phyloP scores from a whole-genome alignment of 2,797 vertebrate genomes.

The Diplodus puntazzo region DNA sequence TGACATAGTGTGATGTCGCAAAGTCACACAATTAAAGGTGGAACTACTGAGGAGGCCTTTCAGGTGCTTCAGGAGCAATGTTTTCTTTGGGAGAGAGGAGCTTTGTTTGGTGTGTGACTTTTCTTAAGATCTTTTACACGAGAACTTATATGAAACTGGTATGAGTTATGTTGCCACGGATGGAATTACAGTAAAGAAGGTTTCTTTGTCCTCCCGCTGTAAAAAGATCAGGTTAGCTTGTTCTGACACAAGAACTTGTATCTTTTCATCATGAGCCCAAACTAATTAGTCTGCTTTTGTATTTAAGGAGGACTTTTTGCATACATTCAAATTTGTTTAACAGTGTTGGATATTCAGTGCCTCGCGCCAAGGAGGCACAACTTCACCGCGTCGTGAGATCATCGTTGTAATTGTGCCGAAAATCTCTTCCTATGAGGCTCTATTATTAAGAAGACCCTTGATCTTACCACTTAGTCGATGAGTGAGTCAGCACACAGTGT shows the following conservation, averaged over 20 bases:
- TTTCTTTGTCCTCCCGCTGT: background rate
- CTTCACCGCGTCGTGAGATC: constrained; percentile 23
- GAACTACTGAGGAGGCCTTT: too few relatives aligned
- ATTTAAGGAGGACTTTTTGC: background rate
- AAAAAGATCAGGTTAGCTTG: background rate
- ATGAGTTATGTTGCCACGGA: background rate
- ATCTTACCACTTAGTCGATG: constrained; percentile 48
- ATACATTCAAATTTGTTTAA: background rate
- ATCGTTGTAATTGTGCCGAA: constrained; percentile 6
- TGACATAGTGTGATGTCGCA: too few relatives aligned
- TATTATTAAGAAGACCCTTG: constrained; percentile 45
- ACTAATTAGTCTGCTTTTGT: background rate
- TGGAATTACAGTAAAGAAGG: background rate
- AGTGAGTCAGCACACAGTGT: constrained; percentile 38
- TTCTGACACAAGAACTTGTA: background rate
- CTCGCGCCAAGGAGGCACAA: background rate
- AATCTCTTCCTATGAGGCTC: constrained; percentile 23
- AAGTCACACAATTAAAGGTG: too few relatives aligned
- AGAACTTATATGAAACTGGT: too few relatives aligned
- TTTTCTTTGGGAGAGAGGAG: too few relatives aligned
- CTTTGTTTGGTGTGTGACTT: too few relatives aligned
- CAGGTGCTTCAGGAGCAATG: too few relatives aligned
- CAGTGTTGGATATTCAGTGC: background rate
- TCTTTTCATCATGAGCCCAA: too few relatives aligned
- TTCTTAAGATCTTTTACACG: too few relatives aligned